phyloP scores from a whole-genome alignment of 2,888 invertebrate species.

The Cremastobaeus sp. region DNA sequence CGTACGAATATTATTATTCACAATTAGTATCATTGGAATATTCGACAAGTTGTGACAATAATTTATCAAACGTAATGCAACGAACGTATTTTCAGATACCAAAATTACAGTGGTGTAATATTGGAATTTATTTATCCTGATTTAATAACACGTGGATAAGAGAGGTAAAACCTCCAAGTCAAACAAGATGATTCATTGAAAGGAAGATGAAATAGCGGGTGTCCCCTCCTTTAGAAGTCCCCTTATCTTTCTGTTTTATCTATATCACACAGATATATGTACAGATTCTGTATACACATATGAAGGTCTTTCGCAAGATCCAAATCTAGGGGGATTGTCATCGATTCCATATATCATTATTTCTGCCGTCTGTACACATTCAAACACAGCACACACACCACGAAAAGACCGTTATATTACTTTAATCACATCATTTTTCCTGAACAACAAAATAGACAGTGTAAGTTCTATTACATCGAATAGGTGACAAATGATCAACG shows the following conservation, averaged over 20 bases:
- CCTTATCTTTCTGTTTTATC: conserved; percentile 27
- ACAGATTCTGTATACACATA: conserved; percentile 51
- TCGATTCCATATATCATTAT: conserved; percentile 43
- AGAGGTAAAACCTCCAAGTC: too few species aligned
- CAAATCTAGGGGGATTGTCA: conserved; percentile 52
- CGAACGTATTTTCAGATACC: too few species aligned
- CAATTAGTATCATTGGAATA: too few species aligned
- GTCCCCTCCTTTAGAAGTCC: conserved; percentile 45
- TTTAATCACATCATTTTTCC: conserved; percentile 11
- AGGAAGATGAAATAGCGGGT: conserved; percentile 18
- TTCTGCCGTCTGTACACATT: conserved; percentile 32
- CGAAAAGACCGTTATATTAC: conserved; percentile 21
- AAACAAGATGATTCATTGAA: not conserved
- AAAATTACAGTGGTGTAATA: too few species aligned
- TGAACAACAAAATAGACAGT: conserved; percentile 12
- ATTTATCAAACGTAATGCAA: too few species aligned
- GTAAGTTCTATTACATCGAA: not conserved
- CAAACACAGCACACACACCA: too few species aligned
- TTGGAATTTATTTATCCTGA: too few species aligned
- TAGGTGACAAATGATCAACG: conserved; percentile 4
- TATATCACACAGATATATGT: conserved; percentile 47
- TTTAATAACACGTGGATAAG: too few species aligned
- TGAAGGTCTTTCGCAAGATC: conserved; percentile 46
- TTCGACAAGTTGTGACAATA: too few species aligned
- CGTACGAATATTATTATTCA: too few species aligned